Evolutionary conservation across 2,888 invertebrate species (phyloP).

Genomic region (Drosophila rubida): DNA sequence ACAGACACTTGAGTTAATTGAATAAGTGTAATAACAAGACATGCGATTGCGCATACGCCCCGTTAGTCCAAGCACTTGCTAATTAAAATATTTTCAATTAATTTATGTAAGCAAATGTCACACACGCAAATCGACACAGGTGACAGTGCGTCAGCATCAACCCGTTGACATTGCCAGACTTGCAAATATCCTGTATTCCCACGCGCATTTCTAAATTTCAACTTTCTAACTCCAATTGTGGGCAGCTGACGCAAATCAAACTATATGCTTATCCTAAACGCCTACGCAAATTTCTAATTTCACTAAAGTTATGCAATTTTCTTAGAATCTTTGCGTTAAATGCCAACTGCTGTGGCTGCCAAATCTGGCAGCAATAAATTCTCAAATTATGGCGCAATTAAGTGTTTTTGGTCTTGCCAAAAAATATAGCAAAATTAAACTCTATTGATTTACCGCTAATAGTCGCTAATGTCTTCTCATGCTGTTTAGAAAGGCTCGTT

Average conservation of each 20-base stretch:
- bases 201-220: neutral
- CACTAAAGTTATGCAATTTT: neutral
- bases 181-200: slow-evolving; percentile 4
- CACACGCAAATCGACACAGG: slow-evolving; percentile 2
- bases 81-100: slow-evolving; percentile 72
- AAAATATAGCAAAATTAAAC: neutral
- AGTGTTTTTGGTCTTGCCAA: neutral
- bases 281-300: neutral
- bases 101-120: slow-evolving; percentile 63
- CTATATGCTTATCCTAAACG: neutral
- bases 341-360: neutral
- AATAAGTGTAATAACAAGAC: slow-evolving; percentile 65
- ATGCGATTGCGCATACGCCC: slow-evolving; percentile 74
- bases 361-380: neutral
- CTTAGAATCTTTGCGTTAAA: neutral
- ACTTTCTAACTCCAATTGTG: neutral
- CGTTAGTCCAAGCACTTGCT: slow-evolving; percentile 54
- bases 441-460: neutral
- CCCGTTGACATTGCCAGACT: neutral
- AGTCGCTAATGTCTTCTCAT: neutral
- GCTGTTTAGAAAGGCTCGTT: neutral
- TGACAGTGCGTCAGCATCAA: neutral
- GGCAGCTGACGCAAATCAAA: neutral
- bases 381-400: slow-evolving; percentile 1
- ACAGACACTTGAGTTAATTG: slow-evolving; percentile 59